Evolutionary conservation across 2,113 vertebrate species (phyloP).

Genomic region (Symphodus melops): DNA sequence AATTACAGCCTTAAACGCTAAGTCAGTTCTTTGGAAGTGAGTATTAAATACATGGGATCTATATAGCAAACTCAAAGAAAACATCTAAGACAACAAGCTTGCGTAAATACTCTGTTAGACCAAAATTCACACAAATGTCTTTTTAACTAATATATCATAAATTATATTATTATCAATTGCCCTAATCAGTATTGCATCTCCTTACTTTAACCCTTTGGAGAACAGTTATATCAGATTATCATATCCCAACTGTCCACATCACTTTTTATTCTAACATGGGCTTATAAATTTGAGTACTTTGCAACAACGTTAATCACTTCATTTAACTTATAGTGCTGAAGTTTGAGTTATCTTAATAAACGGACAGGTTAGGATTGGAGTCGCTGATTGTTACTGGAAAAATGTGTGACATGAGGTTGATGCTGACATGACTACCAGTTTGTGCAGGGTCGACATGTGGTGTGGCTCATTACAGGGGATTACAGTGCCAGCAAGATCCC

Average conservation of each 20-base stretch:
- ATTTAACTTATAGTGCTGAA: neutral
- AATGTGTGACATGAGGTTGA: neutral
- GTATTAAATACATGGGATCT: neutral
- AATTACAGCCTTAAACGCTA: neutral
- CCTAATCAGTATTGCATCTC: neutral
- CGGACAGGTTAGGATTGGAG: neutral
- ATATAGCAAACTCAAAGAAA: neutral
- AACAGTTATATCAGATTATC: neutral
- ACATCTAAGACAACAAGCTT: neutral
- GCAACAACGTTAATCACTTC: neutral
- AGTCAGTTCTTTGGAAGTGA: neutral
- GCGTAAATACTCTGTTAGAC: no score
- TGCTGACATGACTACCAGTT: neutral
- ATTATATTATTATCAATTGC: no score
- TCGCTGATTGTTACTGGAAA: neutral
- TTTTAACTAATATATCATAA: no score
- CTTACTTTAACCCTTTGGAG: neutral
- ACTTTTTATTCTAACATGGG: neutral
- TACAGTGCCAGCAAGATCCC: neutral
- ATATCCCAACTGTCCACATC: neutral
- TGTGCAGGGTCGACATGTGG: neutral
- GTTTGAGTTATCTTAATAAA: neutral
- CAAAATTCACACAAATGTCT: no score
- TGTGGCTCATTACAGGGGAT: neutral
- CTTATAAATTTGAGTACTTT: neutral